A percentile compares a stretch with the other conserved stretches of the same genome.
phyloP scores from a whole-genome alignment of 2,888 invertebrate species.

The Clostera curtula region DNA sequence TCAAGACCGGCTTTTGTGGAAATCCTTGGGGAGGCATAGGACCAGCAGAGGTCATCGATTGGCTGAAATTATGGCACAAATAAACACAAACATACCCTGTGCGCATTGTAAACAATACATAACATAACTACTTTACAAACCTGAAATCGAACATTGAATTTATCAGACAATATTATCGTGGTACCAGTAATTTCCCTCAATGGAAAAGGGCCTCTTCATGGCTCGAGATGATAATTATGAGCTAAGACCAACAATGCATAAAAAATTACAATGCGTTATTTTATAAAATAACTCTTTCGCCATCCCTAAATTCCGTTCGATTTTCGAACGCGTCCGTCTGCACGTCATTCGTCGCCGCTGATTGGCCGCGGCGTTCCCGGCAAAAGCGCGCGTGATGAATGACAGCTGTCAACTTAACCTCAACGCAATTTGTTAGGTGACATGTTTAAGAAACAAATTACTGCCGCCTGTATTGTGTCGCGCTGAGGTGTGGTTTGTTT shows the following conservation, averaged over 20 bases:
- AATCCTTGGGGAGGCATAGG: too few relatives aligned
- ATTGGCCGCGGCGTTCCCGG: conserved; percentile 53
- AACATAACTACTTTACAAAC: too few relatives aligned
- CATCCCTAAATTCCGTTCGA: conserved; percentile 13
- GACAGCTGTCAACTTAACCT: conserved; percentile 58
- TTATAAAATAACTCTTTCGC: background rate
- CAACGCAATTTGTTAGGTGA: conserved; percentile 49
- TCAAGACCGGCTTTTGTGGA: too few relatives aligned
- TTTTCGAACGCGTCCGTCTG: conserved; percentile 28
- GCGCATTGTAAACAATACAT: too few relatives aligned
- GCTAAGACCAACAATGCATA: conserved; percentile 2
- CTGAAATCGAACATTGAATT: too few relatives aligned
- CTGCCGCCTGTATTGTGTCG: conserved; percentile 13
- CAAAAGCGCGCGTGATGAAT: conserved; percentile 42
- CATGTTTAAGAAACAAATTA: conserved; percentile 43
- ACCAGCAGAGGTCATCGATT: too few relatives aligned
- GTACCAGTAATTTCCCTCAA: too few relatives aligned
- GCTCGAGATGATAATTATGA: too few relatives aligned
- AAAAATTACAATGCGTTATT: background rate
- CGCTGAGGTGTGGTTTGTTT: conserved; percentile 13
- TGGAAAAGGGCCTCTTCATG: too few relatives aligned
- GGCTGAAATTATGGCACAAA: too few relatives aligned
- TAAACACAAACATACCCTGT: too few relatives aligned
- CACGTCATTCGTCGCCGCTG: conserved; percentile 56
- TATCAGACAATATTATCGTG: too few relatives aligned